Evolutionary conservation across 2,797 vertebrate genomes (phyloP), one percentile per base, ranked within the genome.

Genomic region (Tolypeutes matacus): DNA sequence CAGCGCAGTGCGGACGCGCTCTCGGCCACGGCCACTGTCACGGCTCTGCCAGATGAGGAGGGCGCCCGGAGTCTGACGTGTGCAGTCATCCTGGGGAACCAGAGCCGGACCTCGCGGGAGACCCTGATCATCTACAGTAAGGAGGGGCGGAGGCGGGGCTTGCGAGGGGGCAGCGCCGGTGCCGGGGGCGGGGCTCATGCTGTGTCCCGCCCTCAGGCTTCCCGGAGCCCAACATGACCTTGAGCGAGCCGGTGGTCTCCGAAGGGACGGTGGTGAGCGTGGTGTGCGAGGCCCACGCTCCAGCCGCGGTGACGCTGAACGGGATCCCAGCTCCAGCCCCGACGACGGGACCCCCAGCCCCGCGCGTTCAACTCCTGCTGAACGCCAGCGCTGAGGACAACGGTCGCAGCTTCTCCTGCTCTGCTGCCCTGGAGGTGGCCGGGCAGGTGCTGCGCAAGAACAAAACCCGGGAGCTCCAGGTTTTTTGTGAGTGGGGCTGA

Each of bases 401-500:
- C 0, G 29, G 91, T 2, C 15, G n/a, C 6, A 17, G 0, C 56
- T 95, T 98, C 39, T 23, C 1, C 3, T 98, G 98, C 5, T 65
- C 77, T 0, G 97, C 96, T 1, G 0, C 0, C 4, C 31, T 98
- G 10, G 0, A 6, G 0, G 6, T 56, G 4, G 36, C 7, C 0
- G 60, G 58, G 13, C 49, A 64, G 5, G 0, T 1, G 5, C 0
- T 84, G 0, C 18, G 23, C 46, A 98, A 81, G 81, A 91, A 62
- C 39, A 9, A 0, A 7, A 77, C 93, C 25, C 7, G 2, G 69
- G 2, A 31, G 34, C 97, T 98, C 27, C 23, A 0, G 0, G 97
- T 98, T 60, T 65, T 75, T 7, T 97, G 98, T 98, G 91, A 98
- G 98, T 97, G 46, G 39, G 18, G 34, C 34, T 21, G 18, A 62